Evolutionary conservation across 2,888 invertebrate genomes (phyloP).

Genomic region (Dolichopus griseipennis): DNA sequence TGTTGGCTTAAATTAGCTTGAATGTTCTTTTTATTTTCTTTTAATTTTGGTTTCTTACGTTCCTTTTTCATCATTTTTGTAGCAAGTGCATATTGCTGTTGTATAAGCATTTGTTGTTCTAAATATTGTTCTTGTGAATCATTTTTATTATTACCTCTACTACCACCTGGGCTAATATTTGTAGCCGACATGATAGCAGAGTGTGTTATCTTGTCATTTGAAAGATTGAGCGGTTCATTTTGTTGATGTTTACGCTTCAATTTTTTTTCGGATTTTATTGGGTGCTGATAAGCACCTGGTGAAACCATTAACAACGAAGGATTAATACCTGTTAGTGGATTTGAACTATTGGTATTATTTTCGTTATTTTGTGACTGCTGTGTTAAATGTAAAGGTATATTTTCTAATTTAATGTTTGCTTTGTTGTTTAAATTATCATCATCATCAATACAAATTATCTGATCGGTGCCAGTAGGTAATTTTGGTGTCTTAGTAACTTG

Average conservation of each 20-base stretch:
- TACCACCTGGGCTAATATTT: neutral
- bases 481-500: neutral
- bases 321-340: neutral
- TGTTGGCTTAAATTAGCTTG: conserved; percentile 24
- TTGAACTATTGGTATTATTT: neutral
- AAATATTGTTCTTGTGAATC: neutral
- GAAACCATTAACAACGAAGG: neutral
- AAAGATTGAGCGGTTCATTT: neutral
- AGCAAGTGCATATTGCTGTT: neutral
- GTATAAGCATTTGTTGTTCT: conserved; percentile 1
- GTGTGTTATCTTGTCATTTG: neutral
- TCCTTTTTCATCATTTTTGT: conserved; percentile 15
- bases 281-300: neutral
- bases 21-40: conserved; percentile 12
- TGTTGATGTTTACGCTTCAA: neutral
- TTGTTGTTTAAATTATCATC: conserved; percentile 7
- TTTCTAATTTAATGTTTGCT: neutral
- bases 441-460: conserved; percentile 9
- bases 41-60: conserved; percentile 13
- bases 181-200: neutral
- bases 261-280: neutral
- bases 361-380: neutral
- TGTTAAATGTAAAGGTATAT: neutral
- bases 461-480: neutral
- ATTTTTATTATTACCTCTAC: neutral